Percentiles rank a stretch among this genome's conserved stretches.
Conservation (phyloP, 1,140 invertebrate species). For the Caerostris darwini region DNA sequence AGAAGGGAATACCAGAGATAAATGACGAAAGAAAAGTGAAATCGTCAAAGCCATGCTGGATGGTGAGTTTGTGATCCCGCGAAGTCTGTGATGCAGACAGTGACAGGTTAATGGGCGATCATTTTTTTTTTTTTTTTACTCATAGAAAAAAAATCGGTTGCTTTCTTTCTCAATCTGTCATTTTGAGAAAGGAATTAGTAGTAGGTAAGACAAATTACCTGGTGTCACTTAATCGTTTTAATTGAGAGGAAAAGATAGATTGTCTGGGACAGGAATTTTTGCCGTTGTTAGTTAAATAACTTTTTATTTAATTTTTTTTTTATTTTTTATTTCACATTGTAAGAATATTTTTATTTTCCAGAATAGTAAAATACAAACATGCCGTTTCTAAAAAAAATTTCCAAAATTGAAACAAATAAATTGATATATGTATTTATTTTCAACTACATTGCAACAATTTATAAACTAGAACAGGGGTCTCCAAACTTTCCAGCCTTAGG, state of each 20-base stretch:
- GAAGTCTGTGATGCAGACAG: neutral
- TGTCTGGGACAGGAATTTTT: neutral
- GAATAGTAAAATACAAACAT: too few relatives aligned
- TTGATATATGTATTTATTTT: too few relatives aligned
- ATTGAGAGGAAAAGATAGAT: too few relatives aligned
- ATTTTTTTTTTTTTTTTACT: neutral
- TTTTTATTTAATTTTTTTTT: neutral
- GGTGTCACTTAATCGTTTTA: too few relatives aligned
- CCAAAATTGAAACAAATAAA: too few relatives aligned
- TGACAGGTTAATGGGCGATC: neutral
- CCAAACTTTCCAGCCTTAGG: too few relatives aligned
- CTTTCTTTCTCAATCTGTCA: neutral
- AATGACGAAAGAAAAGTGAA: constrained; percentile 11
- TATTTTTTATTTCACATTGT: neutral
- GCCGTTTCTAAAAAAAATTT: too few relatives aligned
- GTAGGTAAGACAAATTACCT: neutral
- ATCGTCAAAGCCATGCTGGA: neutral
- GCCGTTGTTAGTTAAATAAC: too few relatives aligned
- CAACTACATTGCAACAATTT: too few relatives aligned
- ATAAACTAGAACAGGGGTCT: too few relatives aligned
- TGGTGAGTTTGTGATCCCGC: neutral
- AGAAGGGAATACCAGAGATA: constrained; percentile 15
- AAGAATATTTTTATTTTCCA: too few relatives aligned
- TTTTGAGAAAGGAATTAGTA: neutral
- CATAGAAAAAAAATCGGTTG: neutral